Evolutionary conservation across 2,113 vertebrate genomes (phyloP).

Genomic region (Thamnaconus septentrionalis): DNA sequence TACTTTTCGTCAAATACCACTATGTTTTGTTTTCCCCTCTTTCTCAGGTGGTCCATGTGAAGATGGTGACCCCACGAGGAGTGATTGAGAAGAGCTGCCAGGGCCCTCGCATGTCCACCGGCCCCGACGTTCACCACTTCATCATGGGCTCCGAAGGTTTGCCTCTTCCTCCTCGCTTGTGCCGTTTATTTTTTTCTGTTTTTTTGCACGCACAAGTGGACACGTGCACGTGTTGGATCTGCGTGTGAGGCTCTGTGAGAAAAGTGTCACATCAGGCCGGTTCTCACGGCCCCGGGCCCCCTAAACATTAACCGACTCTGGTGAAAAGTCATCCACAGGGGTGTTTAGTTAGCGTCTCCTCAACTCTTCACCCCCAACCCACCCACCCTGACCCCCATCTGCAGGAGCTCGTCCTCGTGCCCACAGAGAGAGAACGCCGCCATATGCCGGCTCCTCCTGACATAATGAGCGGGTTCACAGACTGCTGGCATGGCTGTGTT

Average conservation of each 20-base stretch:
- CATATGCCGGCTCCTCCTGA: constrained; percentile 70
- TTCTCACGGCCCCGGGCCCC: constrained; percentile 45
- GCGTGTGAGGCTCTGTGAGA: constrained; percentile 23
- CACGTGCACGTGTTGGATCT: constrained; percentile 4
- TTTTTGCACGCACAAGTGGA: background rate
- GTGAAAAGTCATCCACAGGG: constrained; percentile 33
- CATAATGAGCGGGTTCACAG: constrained; percentile 67
- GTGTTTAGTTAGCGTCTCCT: constrained; percentile 46
- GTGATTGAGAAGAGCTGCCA: constrained; percentile 97
- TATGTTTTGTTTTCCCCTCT: constrained; percentile 26
- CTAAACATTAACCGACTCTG: constrained; percentile 58
- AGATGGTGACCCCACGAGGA: constrained; percentile 96
- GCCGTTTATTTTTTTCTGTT: constrained; percentile 3
- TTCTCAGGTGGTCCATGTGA: constrained; percentile 91
- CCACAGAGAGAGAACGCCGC: constrained; percentile 70
- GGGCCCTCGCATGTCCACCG: constrained; percentile 94
- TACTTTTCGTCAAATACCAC: background rate
- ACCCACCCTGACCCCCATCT: constrained; percentile 31
- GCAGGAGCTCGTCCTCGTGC: constrained; percentile 67
- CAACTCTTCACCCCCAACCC: constrained; percentile 27
- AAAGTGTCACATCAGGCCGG: constrained; percentile 45
- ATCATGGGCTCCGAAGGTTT: constrained; percentile 99
- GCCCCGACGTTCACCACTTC: constrained; percentile 98
- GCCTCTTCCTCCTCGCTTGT: background rate
- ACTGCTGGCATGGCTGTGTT: constrained; percentile 63